phyloP scores from a whole-genome alignment of 2,797 vertebrate species.

The Menidia menidia region DNA sequence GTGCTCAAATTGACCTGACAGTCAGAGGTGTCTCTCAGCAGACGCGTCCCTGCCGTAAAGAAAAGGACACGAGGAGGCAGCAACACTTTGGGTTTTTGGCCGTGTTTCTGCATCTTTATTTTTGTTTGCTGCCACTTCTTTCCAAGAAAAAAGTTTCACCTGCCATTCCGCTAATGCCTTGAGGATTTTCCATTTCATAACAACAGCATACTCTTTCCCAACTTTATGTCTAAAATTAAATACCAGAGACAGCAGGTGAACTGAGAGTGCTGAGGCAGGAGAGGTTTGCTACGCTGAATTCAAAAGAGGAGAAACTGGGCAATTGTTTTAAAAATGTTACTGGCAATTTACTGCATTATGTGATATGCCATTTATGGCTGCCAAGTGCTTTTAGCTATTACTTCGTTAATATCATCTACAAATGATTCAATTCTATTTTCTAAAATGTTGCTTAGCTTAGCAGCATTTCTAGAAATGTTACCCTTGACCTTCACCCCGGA shows the following conservation, averaged over 20 bases:
- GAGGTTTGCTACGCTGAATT: conserved; percentile 20
- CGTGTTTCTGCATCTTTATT: neutral
- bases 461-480: conserved; percentile 18
- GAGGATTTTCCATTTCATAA: conserved; percentile 45
- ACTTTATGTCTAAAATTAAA: conserved; percentile 10
- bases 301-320: conserved; percentile 19
- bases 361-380: conserved; percentile 25
- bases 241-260: conserved; percentile 35
- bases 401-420: neutral
- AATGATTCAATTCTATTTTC: conserved; percentile 1
- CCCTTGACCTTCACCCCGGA: conserved; percentile 33
- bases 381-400: conserved; percentile 14
- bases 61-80: neutral
- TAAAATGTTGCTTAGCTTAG: neutral
- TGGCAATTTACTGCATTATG: conserved; percentile 19
- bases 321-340: conserved; percentile 23
- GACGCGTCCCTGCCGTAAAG: conserved; percentile 24
- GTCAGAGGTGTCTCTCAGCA: conserved; percentile 23
- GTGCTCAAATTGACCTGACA: conserved; percentile 51
- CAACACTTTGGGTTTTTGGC: neutral
- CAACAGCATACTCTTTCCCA: conserved; percentile 39
- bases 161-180: conserved; percentile 47
- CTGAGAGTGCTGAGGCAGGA: conserved; percentile 22
- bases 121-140: conserved; percentile 34
- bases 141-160: conserved; percentile 67